Evolutionary conservation across 2,113 vertebrate genomes (phyloP).

Genomic region (Rallus limicola): DNA sequence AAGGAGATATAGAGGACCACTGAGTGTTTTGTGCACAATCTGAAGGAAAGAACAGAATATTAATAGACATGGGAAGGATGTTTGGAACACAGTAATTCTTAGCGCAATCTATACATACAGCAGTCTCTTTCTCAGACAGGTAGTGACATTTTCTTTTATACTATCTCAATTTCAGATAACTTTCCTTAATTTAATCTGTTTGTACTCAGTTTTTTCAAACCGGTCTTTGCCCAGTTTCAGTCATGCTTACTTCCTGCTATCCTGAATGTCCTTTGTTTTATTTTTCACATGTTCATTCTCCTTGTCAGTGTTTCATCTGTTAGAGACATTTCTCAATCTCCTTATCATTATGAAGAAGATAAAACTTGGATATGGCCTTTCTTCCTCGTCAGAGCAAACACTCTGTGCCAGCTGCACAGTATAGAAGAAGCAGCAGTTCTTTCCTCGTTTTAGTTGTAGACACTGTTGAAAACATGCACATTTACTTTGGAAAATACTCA

Average conservation of each 20-base stretch:
- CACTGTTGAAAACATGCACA: neutral
- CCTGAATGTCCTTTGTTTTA: neutral
- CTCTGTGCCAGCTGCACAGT: neutral
- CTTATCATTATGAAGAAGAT: neutral
- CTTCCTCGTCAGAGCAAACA: neutral
- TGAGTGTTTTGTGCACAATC: neutral
- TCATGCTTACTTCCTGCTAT: neutral
- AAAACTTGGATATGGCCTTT: neutral
- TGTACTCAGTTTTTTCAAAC: neutral
- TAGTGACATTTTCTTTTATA: neutral
- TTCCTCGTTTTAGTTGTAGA: neutral
- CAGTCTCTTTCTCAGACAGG: neutral
- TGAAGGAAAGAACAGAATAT: neutral
- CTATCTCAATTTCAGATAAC: neutral
- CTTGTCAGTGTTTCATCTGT: neutral
- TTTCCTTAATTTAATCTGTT: neutral
- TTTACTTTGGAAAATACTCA: neutral
- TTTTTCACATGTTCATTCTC: neutral
- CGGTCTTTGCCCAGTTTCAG: neutral
- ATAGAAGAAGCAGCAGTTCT: neutral
- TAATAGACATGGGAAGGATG: neutral
- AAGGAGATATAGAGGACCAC: neutral
- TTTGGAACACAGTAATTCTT: neutral
- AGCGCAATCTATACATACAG: neutral
- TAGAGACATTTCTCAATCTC: neutral